A percentile compares a stretch with the other conserved stretches of the same genome.
These are phyloP conservation scores for Bacillus rossius DNA, from an alignment of 1,140 invertebrate genomes.

Conservation along the genomic window DNA sequence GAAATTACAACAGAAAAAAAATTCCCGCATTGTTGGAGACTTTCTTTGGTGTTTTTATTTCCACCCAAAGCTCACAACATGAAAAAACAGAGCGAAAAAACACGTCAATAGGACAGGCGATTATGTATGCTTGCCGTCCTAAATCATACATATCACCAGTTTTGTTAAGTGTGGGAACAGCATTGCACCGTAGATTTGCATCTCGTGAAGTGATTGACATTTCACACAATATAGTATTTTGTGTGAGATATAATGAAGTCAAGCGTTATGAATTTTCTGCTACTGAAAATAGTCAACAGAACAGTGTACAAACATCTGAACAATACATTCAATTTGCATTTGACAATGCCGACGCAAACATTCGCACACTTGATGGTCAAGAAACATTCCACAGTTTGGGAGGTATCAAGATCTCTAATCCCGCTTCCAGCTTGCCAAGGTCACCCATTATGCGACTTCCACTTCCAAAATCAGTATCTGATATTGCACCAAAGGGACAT, in stretches of 20 bases:
- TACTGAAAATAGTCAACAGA: background rate
- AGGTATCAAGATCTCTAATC: slow-evolving; percentile 21
- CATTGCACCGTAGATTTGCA: background rate
- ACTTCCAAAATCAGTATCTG: background rate
- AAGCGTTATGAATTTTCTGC: background rate
- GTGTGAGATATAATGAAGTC: background rate
- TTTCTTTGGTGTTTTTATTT: background rate
- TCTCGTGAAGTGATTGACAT: slow-evolving; percentile 1
- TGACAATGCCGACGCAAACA: slow-evolving; percentile 31
- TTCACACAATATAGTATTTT: background rate
- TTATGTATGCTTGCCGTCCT: slow-evolving; percentile 3
- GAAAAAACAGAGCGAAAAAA: background rate
- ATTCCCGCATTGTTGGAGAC: background rate
- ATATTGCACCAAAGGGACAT: background rate
- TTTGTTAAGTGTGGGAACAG: background rate
- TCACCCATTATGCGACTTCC: background rate
- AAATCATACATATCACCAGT: slow-evolving; percentile 4
- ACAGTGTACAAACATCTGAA: background rate
- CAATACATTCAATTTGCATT: slow-evolving; percentile 13
- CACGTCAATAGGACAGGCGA: slow-evolving; percentile 6
- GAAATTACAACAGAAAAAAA: background rate
- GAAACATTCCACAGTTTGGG: slow-evolving; percentile 30
- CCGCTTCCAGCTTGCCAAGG: slow-evolving; percentile 1
- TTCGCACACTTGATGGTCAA: slow-evolving; percentile 24
- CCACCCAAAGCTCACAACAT: background rate